Conservation (phyloP, 2,113 vertebrate genomes). For the Petrocephalus microphthalmus region DNA sequence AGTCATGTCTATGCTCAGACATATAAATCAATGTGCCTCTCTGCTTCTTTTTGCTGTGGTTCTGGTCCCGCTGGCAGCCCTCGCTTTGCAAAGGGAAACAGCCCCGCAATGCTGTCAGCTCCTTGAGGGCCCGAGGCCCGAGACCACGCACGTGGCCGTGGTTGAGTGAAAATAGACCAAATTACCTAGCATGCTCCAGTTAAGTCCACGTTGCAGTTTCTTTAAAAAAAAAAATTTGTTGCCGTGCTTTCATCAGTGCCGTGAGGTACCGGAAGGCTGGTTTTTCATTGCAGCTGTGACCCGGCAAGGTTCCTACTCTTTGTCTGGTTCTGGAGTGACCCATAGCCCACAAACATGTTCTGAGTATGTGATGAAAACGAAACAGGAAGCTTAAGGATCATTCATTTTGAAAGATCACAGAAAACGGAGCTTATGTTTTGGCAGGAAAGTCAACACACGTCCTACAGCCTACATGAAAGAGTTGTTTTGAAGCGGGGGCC, state of each 20-base stretch:
- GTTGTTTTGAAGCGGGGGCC: background rate
- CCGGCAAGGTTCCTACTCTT: background rate
- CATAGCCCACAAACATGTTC: background rate
- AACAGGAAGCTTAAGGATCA: background rate
- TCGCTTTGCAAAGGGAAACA: background rate
- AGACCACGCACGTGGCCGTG: constrained; percentile 35
- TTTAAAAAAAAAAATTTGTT: constrained; percentile 23
- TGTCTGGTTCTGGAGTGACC: background rate
- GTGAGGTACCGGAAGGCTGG: background rate
- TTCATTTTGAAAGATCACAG: background rate
- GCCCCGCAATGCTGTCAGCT: constrained; percentile 36
- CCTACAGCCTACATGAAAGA: background rate
- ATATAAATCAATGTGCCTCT: background rate
- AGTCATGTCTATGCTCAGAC: background rate
- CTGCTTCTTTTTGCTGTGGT: background rate
- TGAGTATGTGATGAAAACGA: background rate
- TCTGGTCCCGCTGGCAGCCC: background rate
- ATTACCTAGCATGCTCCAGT: constrained; percentile 23
- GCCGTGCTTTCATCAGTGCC: background rate
- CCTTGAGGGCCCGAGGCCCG: constrained; percentile 43
- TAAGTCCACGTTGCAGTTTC: constrained; percentile 28
- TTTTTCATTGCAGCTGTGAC: background rate
- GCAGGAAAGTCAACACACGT: background rate
- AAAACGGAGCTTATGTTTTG: background rate
- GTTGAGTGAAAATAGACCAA: constrained; percentile 29